These are phyloP conservation scores for Sminthurides bifidus DNA, from an alignment of 1,140 invertebrate genomes.

Conservation along the genomic window DNA sequence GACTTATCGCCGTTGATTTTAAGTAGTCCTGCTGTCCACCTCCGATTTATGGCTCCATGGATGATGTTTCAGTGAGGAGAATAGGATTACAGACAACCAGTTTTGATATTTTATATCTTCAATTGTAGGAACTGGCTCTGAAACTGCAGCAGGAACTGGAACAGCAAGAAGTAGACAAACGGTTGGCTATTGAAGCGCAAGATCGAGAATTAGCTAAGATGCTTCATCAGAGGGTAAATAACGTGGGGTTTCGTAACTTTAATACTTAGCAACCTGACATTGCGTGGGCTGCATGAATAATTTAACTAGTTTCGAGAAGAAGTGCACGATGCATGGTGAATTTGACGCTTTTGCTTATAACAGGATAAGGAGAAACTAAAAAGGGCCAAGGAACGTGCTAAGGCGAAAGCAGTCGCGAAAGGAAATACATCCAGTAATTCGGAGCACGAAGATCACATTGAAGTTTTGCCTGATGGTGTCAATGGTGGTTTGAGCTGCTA, in stretches of 20 bases:
- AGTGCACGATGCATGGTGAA: too few species aligned
- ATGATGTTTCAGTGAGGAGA: not conserved
- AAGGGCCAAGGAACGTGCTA: slow-evolving; percentile 51
- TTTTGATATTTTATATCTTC: slow-evolving; percentile 8
- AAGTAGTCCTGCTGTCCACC: not conserved
- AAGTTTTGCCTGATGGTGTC: too few species aligned
- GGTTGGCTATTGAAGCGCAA: slow-evolving; percentile 76
- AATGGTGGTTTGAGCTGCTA: too few species aligned
- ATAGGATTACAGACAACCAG: not conserved
- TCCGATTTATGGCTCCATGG: too few species aligned
- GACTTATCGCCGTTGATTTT: not conserved
- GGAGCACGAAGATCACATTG: not conserved
- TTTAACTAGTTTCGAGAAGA: too few species aligned
- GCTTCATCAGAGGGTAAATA: slow-evolving; percentile 64
- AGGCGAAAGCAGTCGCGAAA: slow-evolving; percentile 50
- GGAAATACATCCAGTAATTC: not conserved
- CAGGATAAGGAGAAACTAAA: slow-evolving; percentile 55
- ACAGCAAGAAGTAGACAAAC: slow-evolving; percentile 53
- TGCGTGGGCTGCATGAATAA: too few species aligned
- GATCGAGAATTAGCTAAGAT: slow-evolving; percentile 79
- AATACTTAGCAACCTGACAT: not conserved
- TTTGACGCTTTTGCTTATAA: not conserved
- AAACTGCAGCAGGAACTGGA: slow-evolving; percentile 50
- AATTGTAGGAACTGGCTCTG: slow-evolving; percentile 49
- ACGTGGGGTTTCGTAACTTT: slow-evolving; percentile 1